phyloP scores from a whole-genome alignment of 2,797 vertebrate species.

The Eulemur rubriventer region DNA sequence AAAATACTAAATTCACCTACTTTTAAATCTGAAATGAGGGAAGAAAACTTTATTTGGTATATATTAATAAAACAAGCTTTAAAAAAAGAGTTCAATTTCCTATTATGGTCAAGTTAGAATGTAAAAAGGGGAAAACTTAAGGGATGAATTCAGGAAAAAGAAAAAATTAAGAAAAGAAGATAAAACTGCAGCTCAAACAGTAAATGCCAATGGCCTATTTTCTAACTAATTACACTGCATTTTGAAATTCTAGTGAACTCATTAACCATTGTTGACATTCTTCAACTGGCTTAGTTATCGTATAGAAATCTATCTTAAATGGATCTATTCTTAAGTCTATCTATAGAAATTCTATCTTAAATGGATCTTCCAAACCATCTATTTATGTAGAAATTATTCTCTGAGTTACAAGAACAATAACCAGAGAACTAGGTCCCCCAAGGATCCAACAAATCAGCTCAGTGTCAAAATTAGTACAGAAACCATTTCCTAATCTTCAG shows the following conservation, averaged over 20 bases:
- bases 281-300: background rate
- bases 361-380: background rate
- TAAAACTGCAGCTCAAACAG: background rate
- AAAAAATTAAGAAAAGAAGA: background rate
- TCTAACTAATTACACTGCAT: background rate
- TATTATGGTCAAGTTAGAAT: background rate
- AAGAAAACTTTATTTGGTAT: background rate
- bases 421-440: background rate
- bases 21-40: conserved; percentile 2
- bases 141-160: background rate
- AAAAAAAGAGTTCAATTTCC: background rate
- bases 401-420: background rate
- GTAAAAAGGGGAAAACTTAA: background rate
- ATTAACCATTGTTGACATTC: background rate
- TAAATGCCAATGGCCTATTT: conserved; percentile 3
- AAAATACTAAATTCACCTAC: background rate
- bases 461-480: background rate
- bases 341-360: background rate
- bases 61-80: background rate
- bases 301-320: background rate
- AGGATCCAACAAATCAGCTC: background rate
- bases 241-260: conserved; percentile 19
- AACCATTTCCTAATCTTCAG: background rate
- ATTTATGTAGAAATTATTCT: conserved; percentile 7
- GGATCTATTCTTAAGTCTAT: background rate